Evolutionary conservation across 2,113 vertebrate genomes (phyloP).

Genomic region (Coracopsis vasa): DNA sequence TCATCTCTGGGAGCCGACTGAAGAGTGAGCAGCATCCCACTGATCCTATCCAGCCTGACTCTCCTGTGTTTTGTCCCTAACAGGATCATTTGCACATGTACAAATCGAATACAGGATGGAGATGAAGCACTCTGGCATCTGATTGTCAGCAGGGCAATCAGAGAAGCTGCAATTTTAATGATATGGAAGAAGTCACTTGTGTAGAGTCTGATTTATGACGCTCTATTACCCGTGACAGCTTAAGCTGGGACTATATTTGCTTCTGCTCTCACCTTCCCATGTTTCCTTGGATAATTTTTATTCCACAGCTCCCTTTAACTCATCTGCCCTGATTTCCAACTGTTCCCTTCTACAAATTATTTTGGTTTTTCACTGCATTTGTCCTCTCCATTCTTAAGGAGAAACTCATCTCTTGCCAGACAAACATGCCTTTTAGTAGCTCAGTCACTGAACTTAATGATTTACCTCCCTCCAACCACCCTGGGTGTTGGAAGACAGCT

Average conservation of each 20-base stretch:
- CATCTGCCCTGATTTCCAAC: neutral
- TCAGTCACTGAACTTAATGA: neutral
- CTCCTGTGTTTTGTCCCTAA: neutral
- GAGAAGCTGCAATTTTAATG: neutral
- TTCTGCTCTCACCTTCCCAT: constrained; percentile 9
- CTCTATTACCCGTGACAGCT: neutral
- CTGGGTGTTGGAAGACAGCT: neutral
- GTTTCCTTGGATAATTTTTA: neutral
- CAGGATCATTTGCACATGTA: fast-evolving
- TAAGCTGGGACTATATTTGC: neutral
- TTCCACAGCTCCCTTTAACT: neutral
- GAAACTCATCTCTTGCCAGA: neutral
- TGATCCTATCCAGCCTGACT: neutral
- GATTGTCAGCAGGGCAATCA: neutral
- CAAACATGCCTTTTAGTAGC: neutral
- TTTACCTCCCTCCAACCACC: neutral
- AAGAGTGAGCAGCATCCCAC: neutral
- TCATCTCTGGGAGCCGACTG: fast-evolving
- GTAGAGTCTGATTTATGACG: neutral
- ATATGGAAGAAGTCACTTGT: neutral
- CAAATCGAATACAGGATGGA: neutral
- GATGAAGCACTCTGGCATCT: neutral
- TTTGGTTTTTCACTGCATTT: neutral
- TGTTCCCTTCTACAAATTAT: neutral
- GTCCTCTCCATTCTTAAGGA: neutral